Evolutionary conservation across 2,888 invertebrate genomes (phyloP).

Genomic region (Gerris lacustris): DNA sequence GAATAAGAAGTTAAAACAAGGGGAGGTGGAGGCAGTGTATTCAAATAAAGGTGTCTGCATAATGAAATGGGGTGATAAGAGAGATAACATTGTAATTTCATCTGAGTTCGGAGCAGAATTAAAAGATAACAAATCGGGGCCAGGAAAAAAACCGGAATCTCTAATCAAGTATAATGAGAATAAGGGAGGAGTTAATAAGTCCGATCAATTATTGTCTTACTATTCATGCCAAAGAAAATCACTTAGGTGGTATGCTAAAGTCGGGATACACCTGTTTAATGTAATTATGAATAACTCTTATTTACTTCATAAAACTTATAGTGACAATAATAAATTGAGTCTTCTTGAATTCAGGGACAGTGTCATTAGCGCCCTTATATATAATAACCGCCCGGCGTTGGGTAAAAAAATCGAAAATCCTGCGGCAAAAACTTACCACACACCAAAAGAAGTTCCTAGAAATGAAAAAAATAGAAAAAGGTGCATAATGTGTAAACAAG

Average conservation of each 20-base stretch:
- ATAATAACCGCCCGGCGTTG: not conserved
- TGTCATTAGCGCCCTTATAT: not conserved
- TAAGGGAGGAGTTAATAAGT: not conserved
- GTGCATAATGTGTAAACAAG: not conserved
- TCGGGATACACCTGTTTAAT: not conserved
- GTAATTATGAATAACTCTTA: not conserved
- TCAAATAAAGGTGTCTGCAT: not conserved
- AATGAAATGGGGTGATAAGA: conserved; percentile 6
- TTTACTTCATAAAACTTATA: not conserved
- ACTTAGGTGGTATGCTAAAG: not conserved
- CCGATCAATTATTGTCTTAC: conserved; percentile 7
- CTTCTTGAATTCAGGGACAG: not conserved
- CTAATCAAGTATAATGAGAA: not conserved
- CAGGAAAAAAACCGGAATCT: conserved; percentile 4
- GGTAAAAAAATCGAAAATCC: not conserved
- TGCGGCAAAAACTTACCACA: not conserved
- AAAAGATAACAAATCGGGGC: not conserved
- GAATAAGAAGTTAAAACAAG: conserved; percentile 23
- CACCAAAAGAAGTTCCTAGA: not conserved
- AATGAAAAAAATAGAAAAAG: not conserved
- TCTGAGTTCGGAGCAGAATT: not conserved
- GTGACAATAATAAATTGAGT: not conserved
- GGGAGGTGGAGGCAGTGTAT: not conserved
- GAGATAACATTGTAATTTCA: not conserved
- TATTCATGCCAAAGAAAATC: conserved; percentile 5